Base-by-base conservation (phyloP, 2,797 vertebrate genomes). In the Silurus aristotelis region DNA sequence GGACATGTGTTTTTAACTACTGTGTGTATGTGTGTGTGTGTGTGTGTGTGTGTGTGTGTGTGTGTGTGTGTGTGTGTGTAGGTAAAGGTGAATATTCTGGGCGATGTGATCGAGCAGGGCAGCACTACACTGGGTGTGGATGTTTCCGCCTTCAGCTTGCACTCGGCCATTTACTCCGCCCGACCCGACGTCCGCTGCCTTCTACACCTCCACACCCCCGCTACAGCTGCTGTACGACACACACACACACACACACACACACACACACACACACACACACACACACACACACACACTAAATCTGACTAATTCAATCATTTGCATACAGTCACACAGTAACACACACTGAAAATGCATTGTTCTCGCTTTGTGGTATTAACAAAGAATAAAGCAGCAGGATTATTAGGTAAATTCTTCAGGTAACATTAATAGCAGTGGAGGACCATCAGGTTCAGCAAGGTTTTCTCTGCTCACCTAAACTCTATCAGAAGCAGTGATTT, bases 41-140 rank as follows among this genome's bases (percentile, higher is more conserved):
- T 64, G 27, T 19, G 27, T 75, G 46, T 73, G 71, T 73, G 38
- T 66, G n/a, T 66, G 20, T 66, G 43, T 68, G 82, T 56, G 61
- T 79, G 73, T 80, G 64, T 46, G n/a, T 22, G 20, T 63, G 56
- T 83, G 81, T n/a, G 63, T 75, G 66, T 56, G 4, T 91, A 99
- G 98, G 94, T 97, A 27, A 99, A 99, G 91, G 97, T 99, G 92
- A 99, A 99, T 56, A 94, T 99, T 84, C 92, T 99, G 90, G 98
- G 98, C 1, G 97, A 98, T 82, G 94, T 97, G 91, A 97, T 99
- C 82, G 97, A 98, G 90, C 96, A 94, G 82, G 98, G 97, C 88
- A 98, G 96, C 94, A 97, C 97, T 83, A 92, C 94, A 90, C 96
- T 98, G 27, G 91, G 92, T 0, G 96, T 97, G 67, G 96, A 98